Evolutionary conservation across 2,888 invertebrate species (phyloP), one percentile per base, ranked within the genome.

Genomic region (Pardosa pseudoannulata): DNA sequence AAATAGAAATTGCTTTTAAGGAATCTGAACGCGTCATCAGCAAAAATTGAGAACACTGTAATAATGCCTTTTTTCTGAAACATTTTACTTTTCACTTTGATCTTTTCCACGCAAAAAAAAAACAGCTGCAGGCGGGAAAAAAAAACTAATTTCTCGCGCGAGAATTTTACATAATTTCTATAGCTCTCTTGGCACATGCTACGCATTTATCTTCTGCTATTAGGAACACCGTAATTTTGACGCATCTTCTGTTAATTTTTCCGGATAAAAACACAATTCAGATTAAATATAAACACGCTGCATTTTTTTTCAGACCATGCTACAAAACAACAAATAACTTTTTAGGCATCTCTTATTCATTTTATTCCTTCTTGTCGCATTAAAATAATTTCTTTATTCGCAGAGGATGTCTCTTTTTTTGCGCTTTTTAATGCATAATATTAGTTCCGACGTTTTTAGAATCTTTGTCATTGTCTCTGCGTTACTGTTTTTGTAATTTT

Each of bases 391-490:
- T 56, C 56, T 56, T 56, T 23, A 56, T 56, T 56, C 56, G 2
- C 19, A 23, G 56, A 23, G 23, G 23, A 23, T 16, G 19, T 16
- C 46, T 46, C 16, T 46, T 46, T 46, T 46, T 16, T 23, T 5
- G 56, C 56, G 19, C 16, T 56, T 23, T 56, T 56, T 56, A 56
- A 56, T 56, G 56, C 56, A 56, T 56, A 56, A 56, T 56, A 56
- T 56, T 56, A 56, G 56, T 56, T 23, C 5, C 56, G 23, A 23
- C 56, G 23, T 16, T 56, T 56, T 56, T 23, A 56, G 56, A 56
- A 23, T 19, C 11, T 11, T 2, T 56, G 56, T 56, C 56, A 56
- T 56, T 23, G 56, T 23, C 23, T 56, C 3, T 5, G 56, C 23
- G 19, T 23, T 56, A 11, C 56, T 23, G 19, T 56, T 56, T 56